Conservation (phyloP, 2,113 vertebrate genomes). For the Crypturellus undulatus region DNA sequence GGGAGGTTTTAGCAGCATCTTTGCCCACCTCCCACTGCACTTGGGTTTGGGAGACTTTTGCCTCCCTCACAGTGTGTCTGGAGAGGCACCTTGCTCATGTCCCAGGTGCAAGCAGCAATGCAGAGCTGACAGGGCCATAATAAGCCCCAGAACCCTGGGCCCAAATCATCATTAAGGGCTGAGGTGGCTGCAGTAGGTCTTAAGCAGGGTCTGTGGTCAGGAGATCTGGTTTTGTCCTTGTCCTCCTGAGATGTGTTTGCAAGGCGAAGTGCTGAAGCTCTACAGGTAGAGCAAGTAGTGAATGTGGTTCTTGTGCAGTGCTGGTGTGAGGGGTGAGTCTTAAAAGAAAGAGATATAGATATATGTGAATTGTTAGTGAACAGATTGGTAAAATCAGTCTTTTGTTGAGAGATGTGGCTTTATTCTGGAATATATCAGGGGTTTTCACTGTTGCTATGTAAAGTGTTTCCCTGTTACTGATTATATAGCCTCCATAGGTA, state of each 20-base stretch:
- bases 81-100: too few relatives aligned
- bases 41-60: neutral
- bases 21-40: neutral
- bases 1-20: neutral
- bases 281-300: neutral
- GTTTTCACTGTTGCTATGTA: neutral
- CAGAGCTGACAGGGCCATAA: neutral
- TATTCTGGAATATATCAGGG: neutral
- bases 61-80: neutral
- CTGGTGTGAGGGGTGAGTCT: neutral
- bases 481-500: fast-evolving
- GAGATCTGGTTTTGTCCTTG: fast-evolving
- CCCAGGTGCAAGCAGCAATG: neutral
- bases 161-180: neutral
- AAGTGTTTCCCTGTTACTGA: neutral
- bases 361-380: fast-evolving
- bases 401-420: neutral
- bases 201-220: neutral
- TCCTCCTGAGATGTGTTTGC: neutral
- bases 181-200: neutral
- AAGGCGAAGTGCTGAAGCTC: neutral
- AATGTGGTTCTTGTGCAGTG: neutral
- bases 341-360: neutral
- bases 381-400: fast-evolving
- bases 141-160: neutral